These are phyloP conservation scores for Chymomyza costata DNA, from an alignment of 1,140 invertebrate genomes.

Conservation along the genomic window DNA sequence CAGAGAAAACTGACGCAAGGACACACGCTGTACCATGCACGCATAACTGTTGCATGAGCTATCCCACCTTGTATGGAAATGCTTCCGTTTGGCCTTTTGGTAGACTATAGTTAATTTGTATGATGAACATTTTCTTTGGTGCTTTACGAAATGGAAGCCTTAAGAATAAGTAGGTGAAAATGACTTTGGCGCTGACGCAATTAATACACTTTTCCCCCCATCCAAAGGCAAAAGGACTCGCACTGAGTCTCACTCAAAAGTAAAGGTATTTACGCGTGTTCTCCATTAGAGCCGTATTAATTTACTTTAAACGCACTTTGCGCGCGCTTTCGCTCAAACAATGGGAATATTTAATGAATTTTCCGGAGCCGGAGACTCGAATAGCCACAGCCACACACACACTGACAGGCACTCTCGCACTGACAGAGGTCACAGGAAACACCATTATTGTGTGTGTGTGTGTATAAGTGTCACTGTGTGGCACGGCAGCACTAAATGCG, in stretches of 20 bases:
- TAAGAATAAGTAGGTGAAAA: constrained; percentile 32
- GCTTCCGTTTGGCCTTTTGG: constrained; percentile 10
- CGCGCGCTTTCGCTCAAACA: constrained; percentile 24
- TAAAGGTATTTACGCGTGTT: constrained; percentile 46
- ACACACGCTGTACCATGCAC: no score
- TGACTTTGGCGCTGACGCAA: constrained; percentile 31
- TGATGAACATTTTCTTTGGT: constrained; percentile 32
- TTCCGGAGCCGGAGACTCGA: neutral
- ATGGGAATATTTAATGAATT: constrained; percentile 51
- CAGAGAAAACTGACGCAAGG: no score
- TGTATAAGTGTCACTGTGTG: no score
- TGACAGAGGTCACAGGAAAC: no score
- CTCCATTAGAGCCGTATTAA: constrained; percentile 46
- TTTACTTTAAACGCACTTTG: constrained; percentile 33
- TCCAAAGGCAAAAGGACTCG: neutral
- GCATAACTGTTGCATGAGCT: no score
- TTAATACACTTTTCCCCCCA: constrained; percentile 25
- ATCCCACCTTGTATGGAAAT: no score
- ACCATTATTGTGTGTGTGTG: no score
- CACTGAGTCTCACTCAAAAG: constrained; percentile 8
- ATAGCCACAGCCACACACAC: neutral
- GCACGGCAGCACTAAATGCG: no score
- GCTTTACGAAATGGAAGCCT: constrained; percentile 3
- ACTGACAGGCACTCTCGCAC: constrained; percentile 1
- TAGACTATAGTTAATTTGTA: constrained; percentile 35